phyloP scores from a whole-genome alignment of 2,888 invertebrate genomes.

The Polydrusus cervinus region DNA sequence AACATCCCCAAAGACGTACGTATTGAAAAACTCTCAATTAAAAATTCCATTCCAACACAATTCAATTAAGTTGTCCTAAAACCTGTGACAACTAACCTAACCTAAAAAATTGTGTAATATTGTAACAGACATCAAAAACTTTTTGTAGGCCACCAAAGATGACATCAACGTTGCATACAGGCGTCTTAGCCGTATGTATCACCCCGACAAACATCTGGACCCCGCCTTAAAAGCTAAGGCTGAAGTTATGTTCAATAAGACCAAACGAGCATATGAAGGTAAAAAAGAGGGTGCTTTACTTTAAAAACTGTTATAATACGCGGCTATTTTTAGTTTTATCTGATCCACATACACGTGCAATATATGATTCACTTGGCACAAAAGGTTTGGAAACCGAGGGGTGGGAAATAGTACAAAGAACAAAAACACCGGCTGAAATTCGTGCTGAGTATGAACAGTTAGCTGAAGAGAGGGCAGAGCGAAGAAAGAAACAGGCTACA shows the following conservation, averaged over 20 bases:
- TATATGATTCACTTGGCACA: slow-evolving; percentile 93
- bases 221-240: slow-evolving; percentile 90
- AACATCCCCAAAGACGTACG: slow-evolving; percentile 90
- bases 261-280: slow-evolving; percentile 95
- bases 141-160: slow-evolving; percentile 86
- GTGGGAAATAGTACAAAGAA: slow-evolving; percentile 94
- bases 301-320: background rate
- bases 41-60: background rate
- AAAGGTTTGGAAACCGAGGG: slow-evolving; percentile 95
- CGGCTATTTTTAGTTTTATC: slow-evolving; percentile 79
- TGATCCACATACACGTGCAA: slow-evolving; percentile 94
- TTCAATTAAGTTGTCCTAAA: background rate
- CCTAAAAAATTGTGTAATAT: slow-evolving; percentile 48
- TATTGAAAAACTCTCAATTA: slow-evolving; percentile 41
- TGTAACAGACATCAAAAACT: slow-evolving; percentile 9
- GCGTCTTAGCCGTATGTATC: slow-evolving; percentile 92
- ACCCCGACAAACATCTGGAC: slow-evolving; percentile 96
- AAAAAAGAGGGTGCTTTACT: slow-evolving; percentile 44
- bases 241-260: slow-evolving; percentile 92
- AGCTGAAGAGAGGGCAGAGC: slow-evolving; percentile 89
- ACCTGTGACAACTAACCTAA: slow-evolving; percentile 29
- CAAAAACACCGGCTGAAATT: slow-evolving; percentile 95
- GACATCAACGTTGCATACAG: slow-evolving; percentile 96
- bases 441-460: slow-evolving; percentile 95
- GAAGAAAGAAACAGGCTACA: slow-evolving; percentile 89